Percentiles rank a stretch among this genome's conserved stretches.
Evolutionary conservation across 2,888 invertebrate species (phyloP).

Genomic region (Escarpia spicata): DNA sequence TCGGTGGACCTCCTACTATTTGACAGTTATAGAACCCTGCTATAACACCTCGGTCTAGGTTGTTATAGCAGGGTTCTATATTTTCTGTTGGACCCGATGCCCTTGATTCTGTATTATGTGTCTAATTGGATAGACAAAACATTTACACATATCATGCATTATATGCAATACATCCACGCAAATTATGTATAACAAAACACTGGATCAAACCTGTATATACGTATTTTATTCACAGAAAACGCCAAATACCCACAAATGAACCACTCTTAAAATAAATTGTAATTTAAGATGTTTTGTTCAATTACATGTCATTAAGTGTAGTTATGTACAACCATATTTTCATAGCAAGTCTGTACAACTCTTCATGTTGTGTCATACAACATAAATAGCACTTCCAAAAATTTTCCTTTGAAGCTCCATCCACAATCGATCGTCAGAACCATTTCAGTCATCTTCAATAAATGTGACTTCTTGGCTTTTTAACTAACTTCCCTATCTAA

Average conservation of each 20-base stretch:
- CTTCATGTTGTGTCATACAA: neutral
- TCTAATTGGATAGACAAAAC: too few relatives aligned
- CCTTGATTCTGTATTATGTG: too few relatives aligned
- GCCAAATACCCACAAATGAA: neutral
- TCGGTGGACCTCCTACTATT: too few relatives aligned
- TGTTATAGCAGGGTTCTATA: too few relatives aligned
- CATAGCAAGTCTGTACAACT: neutral
- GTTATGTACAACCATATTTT: neutral
- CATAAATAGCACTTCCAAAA: neutral
- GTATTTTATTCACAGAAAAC: neutral
- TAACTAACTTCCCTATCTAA: neutral
- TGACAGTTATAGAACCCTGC: too few relatives aligned
- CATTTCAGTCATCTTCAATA: neutral
- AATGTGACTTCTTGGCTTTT: neutral
- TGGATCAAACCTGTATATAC: too few relatives aligned
- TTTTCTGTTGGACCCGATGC: too few relatives aligned
- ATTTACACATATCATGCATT: too few relatives aligned
- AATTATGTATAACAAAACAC: too few relatives aligned
- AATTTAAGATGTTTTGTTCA: neutral
- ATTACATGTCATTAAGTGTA: neutral
- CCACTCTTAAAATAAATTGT: neutral
- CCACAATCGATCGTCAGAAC: neutral
- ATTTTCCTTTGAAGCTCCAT: neutral
- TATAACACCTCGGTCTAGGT: too few relatives aligned
- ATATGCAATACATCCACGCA: too few relatives aligned